A percentile compares a stretch with the other conserved stretches of the same genome.
phyloP scores from a whole-genome alignment of 2,797 vertebrate species.

The Pelodytes ibericus region DNA sequence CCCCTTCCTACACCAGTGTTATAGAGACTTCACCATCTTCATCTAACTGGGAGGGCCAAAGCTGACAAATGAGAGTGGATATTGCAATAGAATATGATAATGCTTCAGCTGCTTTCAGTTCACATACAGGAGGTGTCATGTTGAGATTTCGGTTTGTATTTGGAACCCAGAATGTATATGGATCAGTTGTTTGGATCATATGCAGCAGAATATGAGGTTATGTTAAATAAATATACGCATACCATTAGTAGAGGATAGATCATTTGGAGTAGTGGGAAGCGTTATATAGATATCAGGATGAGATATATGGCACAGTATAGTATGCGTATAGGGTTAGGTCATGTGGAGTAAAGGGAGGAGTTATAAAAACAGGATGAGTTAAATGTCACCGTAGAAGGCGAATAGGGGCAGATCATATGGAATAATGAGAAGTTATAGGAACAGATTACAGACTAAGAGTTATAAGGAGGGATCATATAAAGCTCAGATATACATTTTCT shows the following conservation, averaged over 20 bases:
- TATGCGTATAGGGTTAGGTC: background rate
- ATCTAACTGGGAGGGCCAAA: background rate
- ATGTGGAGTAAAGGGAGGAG: background rate
- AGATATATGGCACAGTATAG: too few relatives aligned
- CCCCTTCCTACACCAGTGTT: conserved; percentile 41
- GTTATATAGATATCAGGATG: conserved; percentile 1
- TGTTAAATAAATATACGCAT: background rate
- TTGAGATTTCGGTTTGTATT: background rate
- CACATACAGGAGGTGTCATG: background rate
- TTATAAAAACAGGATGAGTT: background rate
- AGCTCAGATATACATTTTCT: too few relatives aligned
- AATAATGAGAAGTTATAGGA: background rate
- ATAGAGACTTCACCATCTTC: background rate
- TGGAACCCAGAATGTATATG: background rate
- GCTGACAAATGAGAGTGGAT: background rate
- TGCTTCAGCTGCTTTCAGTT: background rate
- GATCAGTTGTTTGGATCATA: background rate
- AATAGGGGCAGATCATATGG: background rate
- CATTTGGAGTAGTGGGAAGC: background rate
- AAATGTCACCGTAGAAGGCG: background rate
- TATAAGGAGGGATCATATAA: too few relatives aligned
- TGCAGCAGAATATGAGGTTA: background rate
- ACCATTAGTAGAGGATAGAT: too few relatives aligned
- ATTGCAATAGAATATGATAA: background rate
- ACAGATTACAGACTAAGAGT: background rate